Evolutionary conservation across 1,140 invertebrate species (phyloP).

Genomic region (Eufriesea mexicana): DNA sequence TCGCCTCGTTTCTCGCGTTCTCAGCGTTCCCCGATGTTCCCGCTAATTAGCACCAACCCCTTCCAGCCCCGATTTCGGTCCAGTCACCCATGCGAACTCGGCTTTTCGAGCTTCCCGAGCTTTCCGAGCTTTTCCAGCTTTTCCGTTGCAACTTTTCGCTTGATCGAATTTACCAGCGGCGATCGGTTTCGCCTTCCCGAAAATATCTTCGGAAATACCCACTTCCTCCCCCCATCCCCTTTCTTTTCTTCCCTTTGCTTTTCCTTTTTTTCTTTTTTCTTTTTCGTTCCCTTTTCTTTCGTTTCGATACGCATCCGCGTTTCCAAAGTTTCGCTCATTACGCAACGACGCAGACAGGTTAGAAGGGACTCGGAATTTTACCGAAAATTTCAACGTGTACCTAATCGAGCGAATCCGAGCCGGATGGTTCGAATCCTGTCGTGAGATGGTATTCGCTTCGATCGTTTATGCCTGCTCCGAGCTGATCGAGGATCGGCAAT

Average conservation of each 20-base stretch:
- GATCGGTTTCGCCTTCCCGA: neutral
- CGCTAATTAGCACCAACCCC: conserved; percentile 49
- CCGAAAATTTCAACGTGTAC: neutral
- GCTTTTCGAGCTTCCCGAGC: conserved; percentile 11
- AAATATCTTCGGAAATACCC: too few relatives aligned
- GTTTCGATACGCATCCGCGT: too few relatives aligned
- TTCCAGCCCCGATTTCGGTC: neutral
- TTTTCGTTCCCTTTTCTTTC: too few relatives aligned
- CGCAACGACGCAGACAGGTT: too few relatives aligned
- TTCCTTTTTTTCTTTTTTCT: too few relatives aligned
- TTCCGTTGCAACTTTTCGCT: neutral
- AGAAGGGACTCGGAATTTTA: neutral
- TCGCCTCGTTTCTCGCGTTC: conserved; percentile 43
- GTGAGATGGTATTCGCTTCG: neutral
- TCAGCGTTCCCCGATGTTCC: conserved; percentile 36
- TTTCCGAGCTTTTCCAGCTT: neutral
- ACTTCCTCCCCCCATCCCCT: too few relatives aligned
- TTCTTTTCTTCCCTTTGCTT: too few relatives aligned
- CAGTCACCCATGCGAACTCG: neutral
- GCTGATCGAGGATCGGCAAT: conserved; percentile 48
- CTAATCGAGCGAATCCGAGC: too few relatives aligned
- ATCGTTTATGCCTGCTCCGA: neutral
- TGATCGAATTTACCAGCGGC: neutral
- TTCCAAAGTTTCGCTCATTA: too few relatives aligned
- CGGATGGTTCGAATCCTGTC: neutral